Percentiles rank a stretch among this genome's conserved stretches.
phyloP scores from a whole-genome alignment of 2,888 invertebrate genomes.

The Lithodes maja region DNA sequence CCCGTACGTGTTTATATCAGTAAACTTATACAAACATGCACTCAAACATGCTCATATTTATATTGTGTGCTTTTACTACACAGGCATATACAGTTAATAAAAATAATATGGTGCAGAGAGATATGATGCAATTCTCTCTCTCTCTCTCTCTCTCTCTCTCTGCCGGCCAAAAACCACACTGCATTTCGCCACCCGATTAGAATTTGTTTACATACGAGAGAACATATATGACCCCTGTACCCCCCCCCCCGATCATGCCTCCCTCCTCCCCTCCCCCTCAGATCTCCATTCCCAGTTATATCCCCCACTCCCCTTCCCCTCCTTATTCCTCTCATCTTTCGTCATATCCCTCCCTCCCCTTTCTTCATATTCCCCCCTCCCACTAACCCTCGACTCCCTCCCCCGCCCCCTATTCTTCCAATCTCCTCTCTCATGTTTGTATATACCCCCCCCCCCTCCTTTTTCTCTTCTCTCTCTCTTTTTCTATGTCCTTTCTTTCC shows the following conservation, averaged over 20 bases:
- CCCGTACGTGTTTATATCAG: too few species aligned
- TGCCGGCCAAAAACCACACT: background rate
- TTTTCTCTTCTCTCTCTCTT: background rate
- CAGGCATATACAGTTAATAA: too few species aligned
- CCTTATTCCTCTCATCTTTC: background rate
- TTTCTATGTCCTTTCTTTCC: too few species aligned
- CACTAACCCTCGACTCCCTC: background rate
- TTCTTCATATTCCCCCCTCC: background rate
- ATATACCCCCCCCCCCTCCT: background rate
- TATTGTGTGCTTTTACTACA: too few species aligned
- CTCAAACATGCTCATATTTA: too few species aligned
- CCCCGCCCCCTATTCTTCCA: background rate
- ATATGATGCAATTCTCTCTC: background rate
- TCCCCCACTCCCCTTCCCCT: background rate
- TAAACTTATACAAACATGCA: too few species aligned
- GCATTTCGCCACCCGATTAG: background rate
- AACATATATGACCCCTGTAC: background rate
- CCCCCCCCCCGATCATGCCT: background rate
- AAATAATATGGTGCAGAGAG: too few species aligned
- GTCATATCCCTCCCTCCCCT: background rate
- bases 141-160: background rate
- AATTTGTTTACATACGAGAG: conserved; percentile 1
- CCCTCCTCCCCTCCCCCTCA: background rate
- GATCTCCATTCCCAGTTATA: background rate
- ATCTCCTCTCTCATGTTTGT: too few species aligned